phyloP scores from a whole-genome alignment of 2,888 invertebrate species.

The Ophioninae sp. region DNA sequence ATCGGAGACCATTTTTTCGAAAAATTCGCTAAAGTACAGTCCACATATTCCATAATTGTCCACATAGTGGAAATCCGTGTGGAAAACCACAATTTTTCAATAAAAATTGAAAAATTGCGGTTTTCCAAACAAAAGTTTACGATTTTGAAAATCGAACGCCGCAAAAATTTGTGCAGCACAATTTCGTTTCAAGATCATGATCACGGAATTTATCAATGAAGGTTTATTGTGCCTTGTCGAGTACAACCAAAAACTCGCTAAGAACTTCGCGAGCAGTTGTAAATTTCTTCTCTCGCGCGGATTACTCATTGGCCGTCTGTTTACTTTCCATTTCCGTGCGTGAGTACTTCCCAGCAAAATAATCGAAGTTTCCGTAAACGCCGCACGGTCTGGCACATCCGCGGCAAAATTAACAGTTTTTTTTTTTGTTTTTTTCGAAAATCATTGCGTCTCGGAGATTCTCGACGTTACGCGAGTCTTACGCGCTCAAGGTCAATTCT shows the following conservation, averaged over 20 bases:
- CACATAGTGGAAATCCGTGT: too few relatives aligned
- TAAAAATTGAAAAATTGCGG: too few relatives aligned
- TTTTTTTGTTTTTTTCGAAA: too few relatives aligned
- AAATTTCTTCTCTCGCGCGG: not conserved
- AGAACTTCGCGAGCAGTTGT: not conserved
- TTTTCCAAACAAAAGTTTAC: too few relatives aligned
- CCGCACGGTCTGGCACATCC: constrained; percentile 1
- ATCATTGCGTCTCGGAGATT: not conserved
- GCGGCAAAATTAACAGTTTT: constrained; percentile 41
- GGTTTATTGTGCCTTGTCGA: too few relatives aligned
- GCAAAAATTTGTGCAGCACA: too few relatives aligned
- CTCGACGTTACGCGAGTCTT: constrained; percentile 6
- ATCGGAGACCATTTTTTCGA: too few relatives aligned
- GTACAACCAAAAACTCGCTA: not conserved
- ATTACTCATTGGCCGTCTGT: constrained; percentile 3
- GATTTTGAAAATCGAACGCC: too few relatives aligned
- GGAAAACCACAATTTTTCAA: too few relatives aligned
- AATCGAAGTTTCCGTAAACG: constrained; percentile 26
- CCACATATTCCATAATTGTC: too few relatives aligned
- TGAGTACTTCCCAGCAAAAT: not conserved
- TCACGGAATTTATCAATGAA: not conserved
- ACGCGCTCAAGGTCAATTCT: constrained; percentile 36
- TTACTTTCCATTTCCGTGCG: not conserved
- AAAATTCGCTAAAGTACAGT: too few relatives aligned
- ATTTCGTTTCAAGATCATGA: too few relatives aligned